These are phyloP conservation scores for Pelecanoides urinatrix DNA, from an alignment of 2,113 vertebrate genomes.

Conservation along the genomic window DNA sequence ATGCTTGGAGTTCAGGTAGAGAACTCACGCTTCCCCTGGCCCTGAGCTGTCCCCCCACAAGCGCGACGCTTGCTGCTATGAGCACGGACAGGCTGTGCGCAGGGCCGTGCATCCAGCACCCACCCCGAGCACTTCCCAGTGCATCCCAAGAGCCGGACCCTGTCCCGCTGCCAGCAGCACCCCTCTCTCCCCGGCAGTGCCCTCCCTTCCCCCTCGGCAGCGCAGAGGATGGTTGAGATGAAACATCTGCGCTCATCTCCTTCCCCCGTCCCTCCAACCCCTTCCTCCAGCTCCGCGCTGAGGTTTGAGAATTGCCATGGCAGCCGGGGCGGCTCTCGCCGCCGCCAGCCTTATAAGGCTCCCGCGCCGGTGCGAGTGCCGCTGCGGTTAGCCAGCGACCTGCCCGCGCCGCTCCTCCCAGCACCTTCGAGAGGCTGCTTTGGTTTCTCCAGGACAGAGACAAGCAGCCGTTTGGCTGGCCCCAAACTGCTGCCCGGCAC, in stretches of 20 bases:
- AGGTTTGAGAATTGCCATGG: slow-evolving; percentile 17
- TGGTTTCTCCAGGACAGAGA: neutral
- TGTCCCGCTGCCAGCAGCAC: accelerated
- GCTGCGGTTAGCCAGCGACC: neutral
- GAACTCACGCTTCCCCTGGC: neutral
- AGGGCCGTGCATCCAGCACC: neutral
- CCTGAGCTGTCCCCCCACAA: neutral
- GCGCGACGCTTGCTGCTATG: accelerated
- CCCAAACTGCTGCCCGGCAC: neutral
- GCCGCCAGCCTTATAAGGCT: neutral
- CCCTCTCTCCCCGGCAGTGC: neutral
- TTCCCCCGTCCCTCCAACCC: neutral
- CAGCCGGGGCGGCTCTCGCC: neutral
- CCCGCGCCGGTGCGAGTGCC: neutral
- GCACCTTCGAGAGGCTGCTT: neutral
- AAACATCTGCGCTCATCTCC: neutral
- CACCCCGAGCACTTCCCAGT: neutral
- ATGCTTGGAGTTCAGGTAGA: neutral
- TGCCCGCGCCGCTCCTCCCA: neutral
- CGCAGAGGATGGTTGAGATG: accelerated
- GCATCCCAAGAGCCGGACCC: neutral
- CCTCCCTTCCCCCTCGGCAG: neutral
- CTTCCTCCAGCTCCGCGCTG: neutral
- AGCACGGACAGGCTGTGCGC: neutral
- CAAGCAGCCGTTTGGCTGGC: neutral